These are phyloP conservation scores for Limanda limanda DNA, from an alignment of 2,113 vertebrate species.

Conservation along the genomic window DNA sequence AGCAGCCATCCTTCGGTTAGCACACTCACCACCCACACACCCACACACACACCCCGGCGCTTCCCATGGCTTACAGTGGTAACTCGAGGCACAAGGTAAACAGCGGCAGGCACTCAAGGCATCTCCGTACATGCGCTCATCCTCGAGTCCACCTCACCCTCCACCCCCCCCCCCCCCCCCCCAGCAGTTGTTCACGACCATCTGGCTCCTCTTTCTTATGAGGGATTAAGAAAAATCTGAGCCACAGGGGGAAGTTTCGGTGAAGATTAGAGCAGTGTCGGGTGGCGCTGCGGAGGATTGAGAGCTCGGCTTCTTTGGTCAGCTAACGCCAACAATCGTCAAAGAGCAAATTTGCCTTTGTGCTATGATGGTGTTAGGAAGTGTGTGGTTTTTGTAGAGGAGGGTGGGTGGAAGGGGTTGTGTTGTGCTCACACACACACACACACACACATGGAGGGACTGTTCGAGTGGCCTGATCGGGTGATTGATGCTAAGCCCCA, in stretches of 20 bases:
- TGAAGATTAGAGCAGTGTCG: conserved; percentile 78
- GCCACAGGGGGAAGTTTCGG: conserved; percentile 66
- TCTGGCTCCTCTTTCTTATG: conserved; percentile 85
- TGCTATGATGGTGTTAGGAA: conserved; percentile 24
- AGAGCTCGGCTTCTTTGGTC: conserved; percentile 41
- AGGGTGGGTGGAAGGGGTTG: neutral
- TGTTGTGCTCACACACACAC: neutral
- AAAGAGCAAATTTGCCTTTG: conserved; percentile 50
- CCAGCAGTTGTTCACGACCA: conserved; percentile 85
- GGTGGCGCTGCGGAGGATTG: conserved; percentile 55
- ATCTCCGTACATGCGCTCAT: conserved; percentile 75
- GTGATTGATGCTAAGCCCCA: conserved; percentile 53
- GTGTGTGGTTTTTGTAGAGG: conserved; percentile 13
- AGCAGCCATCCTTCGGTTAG: conserved; percentile 31
- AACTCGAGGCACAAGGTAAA: conserved; percentile 81
- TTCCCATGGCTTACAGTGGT: conserved; percentile 41
- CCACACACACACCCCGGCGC: conserved; percentile 37
- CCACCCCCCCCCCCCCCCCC: conserved; percentile 32
- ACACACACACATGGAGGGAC: conserved; percentile 10
- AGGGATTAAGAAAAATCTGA: conserved; percentile 85
- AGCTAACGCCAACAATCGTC: conserved; percentile 62
- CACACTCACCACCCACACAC: conserved; percentile 34
- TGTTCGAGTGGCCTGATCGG: conserved; percentile 44
- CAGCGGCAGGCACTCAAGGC: conserved; percentile 70
- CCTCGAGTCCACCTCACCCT: conserved; percentile 55